Base-by-base conservation (phyloP, 2,113 vertebrate genomes). In the Megaptera novaeangliae region DNA sequence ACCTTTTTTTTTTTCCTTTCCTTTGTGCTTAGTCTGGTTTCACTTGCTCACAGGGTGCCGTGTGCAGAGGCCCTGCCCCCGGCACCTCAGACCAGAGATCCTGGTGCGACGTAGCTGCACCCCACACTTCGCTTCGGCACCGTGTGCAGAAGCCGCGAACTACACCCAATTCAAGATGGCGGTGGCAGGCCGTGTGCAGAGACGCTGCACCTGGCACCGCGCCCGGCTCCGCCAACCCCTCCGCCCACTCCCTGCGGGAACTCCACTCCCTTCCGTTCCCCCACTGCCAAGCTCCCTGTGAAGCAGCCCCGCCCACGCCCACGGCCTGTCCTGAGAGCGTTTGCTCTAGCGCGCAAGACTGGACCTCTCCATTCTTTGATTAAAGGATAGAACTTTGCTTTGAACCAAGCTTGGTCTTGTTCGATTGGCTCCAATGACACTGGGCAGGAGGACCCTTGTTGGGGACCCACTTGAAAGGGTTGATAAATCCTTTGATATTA, bases 161-260 rank as follows among this genome's bases (percentile, higher is more conserved):
- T 4, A 17, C 21, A 52, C 13, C 57, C 52, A 36, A n/a, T 27
- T 80, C 52, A 25, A 36, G 21, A 17, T 25, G 77, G 77, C 13
- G 34, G n/a, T 23, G 31, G 34, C 8, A n/a, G 52, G 77, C 52
- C 13, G 14, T 2, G 36, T 21, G 49, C 34, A 80, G 75, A 80
- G 75, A 55, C 8, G 34, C 49, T 1, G 12, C 6, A 12, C 11
- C 31, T 1, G 0, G 11, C 21, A 8, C 75, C 8, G 20, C 17
- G 49, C 20, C 31, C 21, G 21, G 34, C 34, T 23, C 46, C 3
- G 4, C 13, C 20, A 8, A 55, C 20, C 1, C 34, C 3, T 1
- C 46, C 75, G 21, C 49, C 34, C 49, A n/a, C 75, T n/a, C 21
- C 55, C 20, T 21, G 3, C 1, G 7, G 36, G 52, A 80, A 57